These are phyloP conservation scores for Rhea pennata DNA, from an alignment of 2,113 vertebrate genomes.

Conservation along the genomic window DNA sequence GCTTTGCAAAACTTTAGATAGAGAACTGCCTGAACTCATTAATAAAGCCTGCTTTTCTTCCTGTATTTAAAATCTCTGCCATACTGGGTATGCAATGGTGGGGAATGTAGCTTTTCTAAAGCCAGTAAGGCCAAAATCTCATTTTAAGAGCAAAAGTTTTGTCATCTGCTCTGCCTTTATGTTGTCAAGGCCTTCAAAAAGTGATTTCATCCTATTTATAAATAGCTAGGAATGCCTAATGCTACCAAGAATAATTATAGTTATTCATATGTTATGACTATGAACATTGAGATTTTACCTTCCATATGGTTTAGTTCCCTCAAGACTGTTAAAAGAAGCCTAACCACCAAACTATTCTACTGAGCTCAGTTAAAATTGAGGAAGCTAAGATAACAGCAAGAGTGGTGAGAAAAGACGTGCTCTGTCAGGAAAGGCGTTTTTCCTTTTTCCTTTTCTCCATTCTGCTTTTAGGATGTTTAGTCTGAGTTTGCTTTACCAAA, in stretches of 20 bases:
- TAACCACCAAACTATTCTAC: background rate
- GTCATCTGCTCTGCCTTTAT: conserved; percentile 6
- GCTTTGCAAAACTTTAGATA: background rate
- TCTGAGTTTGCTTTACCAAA: background rate
- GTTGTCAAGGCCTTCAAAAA: background rate
- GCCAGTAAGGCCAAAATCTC: conserved; percentile 25
- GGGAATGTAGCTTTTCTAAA: conserved; percentile 28
- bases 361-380: background rate
- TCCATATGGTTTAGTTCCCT: background rate
- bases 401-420: background rate
- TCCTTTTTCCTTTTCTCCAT: background rate
- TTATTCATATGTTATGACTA: background rate
- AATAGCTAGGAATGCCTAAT: background rate
- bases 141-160: background rate
- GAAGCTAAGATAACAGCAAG: background rate
- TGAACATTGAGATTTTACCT: background rate
- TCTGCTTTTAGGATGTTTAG: background rate
- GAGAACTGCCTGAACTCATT: background rate
- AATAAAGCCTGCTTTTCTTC: background rate
- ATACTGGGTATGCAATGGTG: background rate
- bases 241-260: background rate
- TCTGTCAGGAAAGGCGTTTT: background rate
- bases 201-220: background rate
- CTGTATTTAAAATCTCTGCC: background rate
- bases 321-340: background rate